A percentile compares a stretch with the other conserved stretches of the same genome.
Conservation (phyloP, 1,140 invertebrate species). For the Stegodyphus mimosarum region DNA sequence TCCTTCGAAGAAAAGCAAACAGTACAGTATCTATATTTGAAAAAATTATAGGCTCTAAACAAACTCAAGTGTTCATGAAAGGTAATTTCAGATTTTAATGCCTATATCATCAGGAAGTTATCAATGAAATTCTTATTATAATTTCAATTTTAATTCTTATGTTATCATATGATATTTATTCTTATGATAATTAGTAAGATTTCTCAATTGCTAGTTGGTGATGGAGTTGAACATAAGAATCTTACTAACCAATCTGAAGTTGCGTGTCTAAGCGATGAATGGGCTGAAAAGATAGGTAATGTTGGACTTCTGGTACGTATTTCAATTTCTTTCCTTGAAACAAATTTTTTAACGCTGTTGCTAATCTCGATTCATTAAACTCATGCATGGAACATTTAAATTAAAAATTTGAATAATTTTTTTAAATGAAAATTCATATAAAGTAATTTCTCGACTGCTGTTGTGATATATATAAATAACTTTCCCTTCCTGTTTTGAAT, state of each 20-base stretch:
- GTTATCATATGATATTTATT: neutral
- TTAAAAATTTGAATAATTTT: too few species aligned
- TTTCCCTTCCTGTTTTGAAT: too few species aligned
- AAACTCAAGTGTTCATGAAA: constrained; percentile 40
- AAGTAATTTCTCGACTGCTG: too few species aligned
- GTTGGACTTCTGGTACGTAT: constrained; percentile 33
- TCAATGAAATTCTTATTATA: neutral
- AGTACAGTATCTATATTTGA: constrained; percentile 1
- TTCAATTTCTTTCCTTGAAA: neutral
- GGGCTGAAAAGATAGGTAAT: constrained; percentile 13
- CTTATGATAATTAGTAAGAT: neutral
- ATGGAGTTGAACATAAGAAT: constrained; percentile 13
- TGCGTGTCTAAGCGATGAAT: constrained; percentile 31
- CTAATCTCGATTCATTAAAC: too few species aligned
- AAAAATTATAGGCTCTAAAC: constrained; percentile 19
- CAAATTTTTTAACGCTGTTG: too few species aligned
- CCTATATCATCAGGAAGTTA: neutral
- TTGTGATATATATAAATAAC: too few species aligned
- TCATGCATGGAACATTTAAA: too few species aligned
- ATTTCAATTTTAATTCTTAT: neutral
- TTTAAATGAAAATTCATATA: too few species aligned
- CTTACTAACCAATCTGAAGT: neutral
- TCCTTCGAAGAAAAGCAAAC: constrained; percentile 13
- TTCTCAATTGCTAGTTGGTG: constrained; percentile 3
- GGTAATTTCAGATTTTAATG: neutral